phyloP scores from a whole-genome alignment of 1,140 invertebrate genomes.

The Diploscapter pachys region DNA sequence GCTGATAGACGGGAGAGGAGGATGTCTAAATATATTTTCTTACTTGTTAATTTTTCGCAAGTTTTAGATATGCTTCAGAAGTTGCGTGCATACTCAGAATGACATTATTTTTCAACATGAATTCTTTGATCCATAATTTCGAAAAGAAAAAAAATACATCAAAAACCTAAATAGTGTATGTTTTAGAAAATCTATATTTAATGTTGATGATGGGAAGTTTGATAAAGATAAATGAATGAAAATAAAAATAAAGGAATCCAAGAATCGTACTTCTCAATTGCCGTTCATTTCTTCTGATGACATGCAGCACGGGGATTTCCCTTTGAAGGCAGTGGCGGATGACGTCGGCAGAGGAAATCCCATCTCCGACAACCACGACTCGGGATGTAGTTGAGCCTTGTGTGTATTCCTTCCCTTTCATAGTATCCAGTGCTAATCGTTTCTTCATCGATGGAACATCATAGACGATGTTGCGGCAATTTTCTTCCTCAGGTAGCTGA shows the following conservation, averaged over 20 bases:
- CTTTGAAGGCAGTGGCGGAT: slow-evolving; percentile 45
- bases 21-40: slow-evolving; percentile 38
- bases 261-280: slow-evolving; percentile 44
- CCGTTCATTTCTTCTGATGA: slow-evolving; percentile 47
- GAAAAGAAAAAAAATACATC: slow-evolving; percentile 3
- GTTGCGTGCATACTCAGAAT: background rate
- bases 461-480: slow-evolving; percentile 42
- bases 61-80: background rate
- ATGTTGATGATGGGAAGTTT: background rate
- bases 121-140: too few relatives aligned
- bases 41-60: slow-evolving; percentile 5
- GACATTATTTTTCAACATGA: too few relatives aligned
- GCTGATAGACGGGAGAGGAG: slow-evolving; percentile 51
- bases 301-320: slow-evolving; percentile 48
- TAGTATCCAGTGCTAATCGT: background rate
- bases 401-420: background rate
- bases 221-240: background rate
- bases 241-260: background rate
- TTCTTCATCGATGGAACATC: slow-evolving; percentile 37
- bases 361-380: slow-evolving; percentile 51
- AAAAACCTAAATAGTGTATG: background rate
- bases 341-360: slow-evolving; percentile 54
- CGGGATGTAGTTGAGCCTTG: background rate
- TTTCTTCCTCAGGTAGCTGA: slow-evolving; percentile 35
- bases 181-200: background rate